Evolutionary conservation across 2,797 vertebrate species (phyloP), one percentile per base, ranked within the genome.

Genomic region (Vespertilio murinus): DNA sequence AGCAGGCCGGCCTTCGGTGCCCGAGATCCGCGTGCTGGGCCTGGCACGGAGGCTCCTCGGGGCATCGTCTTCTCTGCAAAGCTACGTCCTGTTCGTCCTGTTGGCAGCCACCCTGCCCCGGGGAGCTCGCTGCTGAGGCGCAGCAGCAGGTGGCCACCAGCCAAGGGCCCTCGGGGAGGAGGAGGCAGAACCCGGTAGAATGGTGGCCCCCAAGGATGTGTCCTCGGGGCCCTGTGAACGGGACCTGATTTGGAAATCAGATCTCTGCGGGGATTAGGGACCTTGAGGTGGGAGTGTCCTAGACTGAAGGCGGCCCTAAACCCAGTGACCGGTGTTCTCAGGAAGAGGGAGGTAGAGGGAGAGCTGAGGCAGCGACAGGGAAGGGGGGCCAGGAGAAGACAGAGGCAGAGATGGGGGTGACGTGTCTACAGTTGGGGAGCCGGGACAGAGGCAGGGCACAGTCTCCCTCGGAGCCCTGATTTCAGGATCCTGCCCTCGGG

Each of bases 1-100:
- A 25, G 2, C 33, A n/a, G 14, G 30, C 0, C 8, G 0, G 0
- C 52, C 65, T 74, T n/a, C 3, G 1, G 5, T 25, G 14, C 5
- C 16, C n/a, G n/a, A n/a, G n/a, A n/a, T 8, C 17, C 5, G 6
- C 5, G 4, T 13, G 38, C 18, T 20, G 8, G 64, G 20, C 56
- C 52, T 0, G 28, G 30, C 8, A 25, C 12, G 5, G 23, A 30
- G 18, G 7, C 38, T 73, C 28, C 14, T 3, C 2, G 12, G 49
- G 1, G 16, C 7, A 0, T 4, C 5, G 2, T 33, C 42, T 38
- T 16, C 8, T 61, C 30, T 59, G 7, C 7, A 7, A 38, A 33
- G 9, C n/a, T 28, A 47, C 75, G 2, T 40, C 49, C 30, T 23
- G 1, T 9, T 4, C 2, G 49, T 40, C 49, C 30, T 23, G 1